phyloP scores from a whole-genome alignment of 2,888 invertebrate genomes.

The Homarus gammarus region DNA sequence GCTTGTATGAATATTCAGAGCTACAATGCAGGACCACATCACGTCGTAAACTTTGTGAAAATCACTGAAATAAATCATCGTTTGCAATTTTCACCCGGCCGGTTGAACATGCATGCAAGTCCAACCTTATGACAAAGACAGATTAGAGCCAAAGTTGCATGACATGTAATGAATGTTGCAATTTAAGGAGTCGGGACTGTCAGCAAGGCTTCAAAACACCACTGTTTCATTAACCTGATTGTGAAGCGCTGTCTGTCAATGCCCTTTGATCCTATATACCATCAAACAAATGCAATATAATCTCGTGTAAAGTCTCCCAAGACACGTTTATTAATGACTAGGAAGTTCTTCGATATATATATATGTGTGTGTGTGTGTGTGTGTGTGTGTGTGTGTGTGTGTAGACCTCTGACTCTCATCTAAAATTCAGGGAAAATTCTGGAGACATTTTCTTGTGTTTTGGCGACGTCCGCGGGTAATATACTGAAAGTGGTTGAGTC shows the following conservation, averaged over 20 bases:
- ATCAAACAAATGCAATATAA: slow-evolving; percentile 6
- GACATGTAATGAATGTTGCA: slow-evolving; percentile 49
- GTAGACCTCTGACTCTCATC: not conserved
- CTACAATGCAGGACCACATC: not conserved
- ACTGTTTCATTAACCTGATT: slow-evolving; percentile 27
- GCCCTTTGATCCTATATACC: not conserved
- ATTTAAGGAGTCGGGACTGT: slow-evolving; percentile 45
- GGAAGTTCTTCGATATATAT: not conserved
- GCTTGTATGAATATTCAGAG: slow-evolving; percentile 21
- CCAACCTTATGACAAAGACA: slow-evolving; percentile 39
- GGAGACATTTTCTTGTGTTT: not conserved
- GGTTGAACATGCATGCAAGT: slow-evolving; percentile 44
- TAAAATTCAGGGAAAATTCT: slow-evolving; percentile 5
- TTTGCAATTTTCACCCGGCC: slow-evolving; percentile 38
- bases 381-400: too few species aligned
- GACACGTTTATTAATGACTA: not conserved
- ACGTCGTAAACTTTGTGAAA: slow-evolving; percentile 7
- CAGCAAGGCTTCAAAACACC: slow-evolving; percentile 33
- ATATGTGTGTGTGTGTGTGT: too few species aligned
- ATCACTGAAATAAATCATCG: slow-evolving; percentile 25
- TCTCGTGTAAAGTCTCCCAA: not conserved
- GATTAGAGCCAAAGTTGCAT: slow-evolving; percentile 42
- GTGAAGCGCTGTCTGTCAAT: slow-evolving; percentile 13
- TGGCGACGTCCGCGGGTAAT: not conserved
- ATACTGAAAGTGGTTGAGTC: too few species aligned